A percentile compares a stretch with the other conserved stretches of the same genome.
phyloP scores from a whole-genome alignment of 2,797 vertebrate species.

The Phrynocephalus forsythii region DNA sequence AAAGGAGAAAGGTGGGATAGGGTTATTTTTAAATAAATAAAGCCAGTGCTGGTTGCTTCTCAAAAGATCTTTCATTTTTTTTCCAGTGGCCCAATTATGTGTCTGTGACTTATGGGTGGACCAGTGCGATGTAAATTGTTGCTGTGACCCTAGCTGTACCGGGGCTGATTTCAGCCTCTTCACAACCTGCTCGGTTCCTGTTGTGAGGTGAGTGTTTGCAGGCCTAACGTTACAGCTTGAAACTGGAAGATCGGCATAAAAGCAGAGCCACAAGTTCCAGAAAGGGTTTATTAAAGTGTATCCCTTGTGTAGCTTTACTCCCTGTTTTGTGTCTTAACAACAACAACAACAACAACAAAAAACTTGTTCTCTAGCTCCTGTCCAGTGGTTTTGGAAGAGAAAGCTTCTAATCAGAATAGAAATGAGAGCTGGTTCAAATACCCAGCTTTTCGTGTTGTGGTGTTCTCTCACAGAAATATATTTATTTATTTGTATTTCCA shows the following conservation, averaged over 20 bases:
- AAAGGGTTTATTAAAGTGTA: background rate
- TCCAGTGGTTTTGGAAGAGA: background rate
- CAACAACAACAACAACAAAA: background rate
- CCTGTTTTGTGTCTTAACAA: too few relatives aligned
- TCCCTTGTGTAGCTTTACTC: too few relatives aligned
- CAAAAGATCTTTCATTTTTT: background rate
- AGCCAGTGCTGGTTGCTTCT: too few relatives aligned
- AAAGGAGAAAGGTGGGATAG: too few relatives aligned
- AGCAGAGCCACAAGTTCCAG: background rate
- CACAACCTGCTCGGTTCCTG: constrained; percentile 77
- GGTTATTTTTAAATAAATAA: too few relatives aligned
- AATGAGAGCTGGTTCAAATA: background rate
- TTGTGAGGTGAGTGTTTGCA: constrained; percentile 79
- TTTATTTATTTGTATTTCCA: too few relatives aligned
- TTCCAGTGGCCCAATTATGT: constrained; percentile 79
- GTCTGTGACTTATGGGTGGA: constrained; percentile 80
- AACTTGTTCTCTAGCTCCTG: background rate
- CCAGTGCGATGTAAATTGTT: constrained; percentile 87
- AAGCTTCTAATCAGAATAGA: background rate
- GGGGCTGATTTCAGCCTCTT: constrained; percentile 78
- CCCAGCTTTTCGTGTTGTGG: background rate
- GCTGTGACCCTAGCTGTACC: constrained; percentile 86
- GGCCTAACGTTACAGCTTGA: rapidly evolving
- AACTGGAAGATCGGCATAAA: background rate
- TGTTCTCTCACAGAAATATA: background rate